phyloP scores from a whole-genome alignment of 1,140 invertebrate species.

The Trichogramma pretiosum region DNA sequence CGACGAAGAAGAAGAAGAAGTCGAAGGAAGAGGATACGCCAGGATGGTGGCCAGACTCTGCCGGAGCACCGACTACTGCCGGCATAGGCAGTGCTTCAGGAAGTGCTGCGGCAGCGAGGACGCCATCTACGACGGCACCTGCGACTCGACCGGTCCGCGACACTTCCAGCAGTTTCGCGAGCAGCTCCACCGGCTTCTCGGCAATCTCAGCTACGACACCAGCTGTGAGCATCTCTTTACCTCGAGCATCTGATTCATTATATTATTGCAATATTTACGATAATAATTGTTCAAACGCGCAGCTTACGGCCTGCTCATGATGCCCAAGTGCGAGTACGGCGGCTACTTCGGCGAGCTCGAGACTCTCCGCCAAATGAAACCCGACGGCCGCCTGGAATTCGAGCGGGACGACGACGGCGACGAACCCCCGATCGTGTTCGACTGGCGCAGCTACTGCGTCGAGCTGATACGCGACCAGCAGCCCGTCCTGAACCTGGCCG shows the following conservation, averaged over 20 bases:
- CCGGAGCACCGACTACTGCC: slow-evolving; percentile 15
- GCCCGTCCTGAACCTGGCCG: background rate
- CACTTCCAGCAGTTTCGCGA: too few species aligned
- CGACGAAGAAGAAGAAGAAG: too few species aligned
- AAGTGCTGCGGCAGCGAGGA: slow-evolving; percentile 21
- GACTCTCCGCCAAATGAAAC: slow-evolving; percentile 8
- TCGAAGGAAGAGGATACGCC: too few species aligned
- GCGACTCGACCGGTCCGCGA: background rate
- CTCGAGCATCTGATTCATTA: too few species aligned
- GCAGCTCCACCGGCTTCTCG: too few species aligned
- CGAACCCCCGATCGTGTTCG: too few species aligned
- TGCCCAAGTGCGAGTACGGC: slow-evolving; percentile 15
- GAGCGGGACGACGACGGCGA: slow-evolving; percentile 4
- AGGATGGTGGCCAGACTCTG: slow-evolving; percentile 16
- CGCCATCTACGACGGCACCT: too few species aligned
- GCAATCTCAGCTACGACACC: too few species aligned
- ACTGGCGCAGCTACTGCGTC: background rate
- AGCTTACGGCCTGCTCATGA: slow-evolving; percentile 23
- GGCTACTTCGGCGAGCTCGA: slow-evolving; percentile 12
- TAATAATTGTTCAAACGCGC: too few species aligned
- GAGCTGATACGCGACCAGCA: background rate
- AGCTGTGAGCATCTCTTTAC: too few species aligned
- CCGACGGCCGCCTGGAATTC: slow-evolving; percentile 13
- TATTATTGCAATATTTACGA: too few species aligned
- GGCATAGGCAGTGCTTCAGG: slow-evolving; percentile 19